Base-by-base conservation (phyloP, 2,797 vertebrate genomes). In the Centroberyx gerrardi region DNA sequence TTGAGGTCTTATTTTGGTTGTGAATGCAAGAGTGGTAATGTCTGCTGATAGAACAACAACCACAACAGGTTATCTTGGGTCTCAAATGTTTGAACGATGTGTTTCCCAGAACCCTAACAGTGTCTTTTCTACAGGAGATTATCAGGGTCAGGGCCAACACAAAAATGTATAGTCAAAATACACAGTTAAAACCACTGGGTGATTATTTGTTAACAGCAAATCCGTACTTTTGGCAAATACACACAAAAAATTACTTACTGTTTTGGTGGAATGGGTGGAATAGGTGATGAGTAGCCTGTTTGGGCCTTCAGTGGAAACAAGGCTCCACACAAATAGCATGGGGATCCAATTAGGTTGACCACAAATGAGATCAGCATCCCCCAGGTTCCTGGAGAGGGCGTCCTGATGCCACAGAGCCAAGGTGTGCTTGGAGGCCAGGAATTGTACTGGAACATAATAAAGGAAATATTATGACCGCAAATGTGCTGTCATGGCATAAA, bases 321-420 rank as follows among this genome's bases (percentile, higher is more conserved):
- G 38, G 38, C 38, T 40, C 6, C 38, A 8, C 6, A 40, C 38
- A 14, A 18, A 51, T 22, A 17, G 14, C 29, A 8, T 59, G 33
- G 18, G 56, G 51, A 53, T 18, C 36, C 1, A 52, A 42, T 55
- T 15, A 62, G 33, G 9, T 33, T 54, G 14, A 67, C 5, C 52
- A n/a, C 4, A 67, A 7, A 40, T 55, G 7, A 60, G 46, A 56
- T 29, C 3, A n/a, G 10, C 0, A n/a, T 52, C 61, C 9, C 3
- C 10, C 3, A 36, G 9, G 17, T 18, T 60, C 72, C 81, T 69
- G 51, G 49, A 28, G 78, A 68, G 68, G 74, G 68, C 48, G 17
- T 27, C 17, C 8, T n/a, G 15, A 60, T 10, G 17, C 61, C 38
- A 56, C 8, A 13, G 14, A 12, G 7, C 31, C n/a, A 49, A 49